phyloP scores from a whole-genome alignment of 2,113 vertebrate genomes.

The Austrofundulus limnaeus region DNA sequence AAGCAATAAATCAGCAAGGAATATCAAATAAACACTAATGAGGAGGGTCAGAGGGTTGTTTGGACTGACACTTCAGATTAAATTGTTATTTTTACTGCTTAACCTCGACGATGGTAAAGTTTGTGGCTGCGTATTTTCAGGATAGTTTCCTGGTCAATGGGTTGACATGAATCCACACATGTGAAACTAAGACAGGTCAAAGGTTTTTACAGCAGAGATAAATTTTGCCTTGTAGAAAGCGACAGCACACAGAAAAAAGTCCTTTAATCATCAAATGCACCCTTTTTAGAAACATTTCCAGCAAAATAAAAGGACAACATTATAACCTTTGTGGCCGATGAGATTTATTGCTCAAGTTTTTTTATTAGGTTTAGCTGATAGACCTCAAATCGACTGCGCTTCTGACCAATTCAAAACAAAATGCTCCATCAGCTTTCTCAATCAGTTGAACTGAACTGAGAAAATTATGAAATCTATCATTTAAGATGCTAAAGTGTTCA shows the following conservation, averaged over 20 bases:
- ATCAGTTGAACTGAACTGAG: slow-evolving; percentile 9
- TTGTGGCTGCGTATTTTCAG: too few species aligned
- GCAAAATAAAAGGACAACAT: too few species aligned
- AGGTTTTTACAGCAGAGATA: too few species aligned
- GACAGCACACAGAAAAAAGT: too few species aligned
- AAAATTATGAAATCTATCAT: neutral
- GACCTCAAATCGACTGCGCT: neutral
- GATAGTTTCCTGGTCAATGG: too few species aligned
- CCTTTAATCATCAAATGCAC: too few species aligned
- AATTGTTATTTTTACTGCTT: slow-evolving; percentile 1
- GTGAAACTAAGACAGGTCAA: neutral
- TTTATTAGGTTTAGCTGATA: too few species aligned
- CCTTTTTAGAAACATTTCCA: too few species aligned
- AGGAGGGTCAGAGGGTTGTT: slow-evolving; percentile 15
- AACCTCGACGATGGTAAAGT: neutral
- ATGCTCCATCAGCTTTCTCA: neutral
- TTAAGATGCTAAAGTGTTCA: neutral
- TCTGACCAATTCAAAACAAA: neutral
- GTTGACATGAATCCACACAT: neutral
- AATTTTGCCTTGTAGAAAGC: too few species aligned
- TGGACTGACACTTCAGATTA: slow-evolving; percentile 17
- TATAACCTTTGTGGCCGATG: too few species aligned
- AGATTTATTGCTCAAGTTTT: too few species aligned
- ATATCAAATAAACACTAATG: slow-evolving; percentile 32
- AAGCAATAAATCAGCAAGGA: neutral